Percentiles rank a stretch among this genome's conserved stretches.
Evolutionary conservation across 2,797 vertebrate species (phyloP).

Genomic region (Ataeniobius toweri): DNA sequence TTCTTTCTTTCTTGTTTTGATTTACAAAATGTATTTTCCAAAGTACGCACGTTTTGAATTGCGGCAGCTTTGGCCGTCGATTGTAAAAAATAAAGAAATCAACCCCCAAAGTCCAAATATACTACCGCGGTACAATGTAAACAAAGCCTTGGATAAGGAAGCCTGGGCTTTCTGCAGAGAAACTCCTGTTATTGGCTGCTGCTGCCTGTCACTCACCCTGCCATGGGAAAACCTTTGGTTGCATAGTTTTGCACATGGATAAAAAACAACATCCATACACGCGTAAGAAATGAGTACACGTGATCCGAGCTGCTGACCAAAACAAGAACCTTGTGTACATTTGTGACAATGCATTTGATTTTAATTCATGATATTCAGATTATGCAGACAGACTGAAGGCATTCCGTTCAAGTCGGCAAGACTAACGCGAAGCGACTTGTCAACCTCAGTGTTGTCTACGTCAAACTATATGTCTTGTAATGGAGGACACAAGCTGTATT

Average conservation of each 20-base stretch:
- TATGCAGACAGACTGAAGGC: neutral
- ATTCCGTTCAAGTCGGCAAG: neutral
- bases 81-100: neutral
- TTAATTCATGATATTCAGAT: neutral
- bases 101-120: slow-evolving; percentile 20
- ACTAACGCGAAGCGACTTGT: neutral
- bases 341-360: neutral
- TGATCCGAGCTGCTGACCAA: slow-evolving; percentile 67
- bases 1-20: neutral
- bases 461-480: neutral
- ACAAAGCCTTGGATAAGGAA: slow-evolving; percentile 54
- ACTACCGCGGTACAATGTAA: slow-evolving; percentile 64
- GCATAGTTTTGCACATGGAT: slow-evolving; percentile 51
- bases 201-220: slow-evolving; percentile 50
- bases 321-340: slow-evolving; percentile 62
- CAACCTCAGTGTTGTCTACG: slow-evolving; percentile 4
- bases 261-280: slow-evolving; percentile 58
- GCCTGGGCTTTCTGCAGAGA: slow-evolving; percentile 36
- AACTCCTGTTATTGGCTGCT: slow-evolving; percentile 59
- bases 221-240: slow-evolving; percentile 66
- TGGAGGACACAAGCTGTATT: neutral
- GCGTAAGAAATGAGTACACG: slow-evolving; percentile 70
- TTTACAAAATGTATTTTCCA: neutral
- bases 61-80: neutral
- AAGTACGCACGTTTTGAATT: neutral